These are phyloP conservation scores for Cyanoderma ruficeps DNA, from an alignment of 2,113 vertebrate genomes.

Conservation along the genomic window DNA sequence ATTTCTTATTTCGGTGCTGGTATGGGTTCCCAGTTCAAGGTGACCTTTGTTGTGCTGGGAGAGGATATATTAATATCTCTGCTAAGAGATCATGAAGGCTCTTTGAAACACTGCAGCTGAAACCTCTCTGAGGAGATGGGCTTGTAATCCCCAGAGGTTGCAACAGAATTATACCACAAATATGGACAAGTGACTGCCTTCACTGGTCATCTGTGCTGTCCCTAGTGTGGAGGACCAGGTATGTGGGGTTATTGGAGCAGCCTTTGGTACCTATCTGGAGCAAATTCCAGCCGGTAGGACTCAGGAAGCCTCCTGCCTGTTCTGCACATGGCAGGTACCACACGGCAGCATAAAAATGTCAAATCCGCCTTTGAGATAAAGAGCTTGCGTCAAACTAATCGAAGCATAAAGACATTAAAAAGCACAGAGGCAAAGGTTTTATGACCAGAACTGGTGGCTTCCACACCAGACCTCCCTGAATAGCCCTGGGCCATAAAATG, in stretches of 20 bases:
- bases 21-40: background rate
- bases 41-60: background rate
- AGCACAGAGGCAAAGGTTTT: background rate
- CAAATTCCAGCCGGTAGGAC: background rate
- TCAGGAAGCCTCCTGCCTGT: background rate
- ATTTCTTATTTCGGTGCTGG: background rate
- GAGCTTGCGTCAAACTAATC: background rate
- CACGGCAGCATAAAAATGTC: background rate
- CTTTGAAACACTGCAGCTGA: background rate
- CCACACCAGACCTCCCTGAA: background rate
- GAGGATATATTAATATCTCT: background rate
- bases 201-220: background rate
- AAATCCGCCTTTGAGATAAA: background rate
- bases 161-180: background rate
- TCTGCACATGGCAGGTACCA: background rate
- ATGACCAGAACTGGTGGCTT: background rate
- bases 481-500: background rate
- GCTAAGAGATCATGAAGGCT: background rate
- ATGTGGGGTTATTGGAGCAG: fast-evolving
- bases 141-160: background rate
- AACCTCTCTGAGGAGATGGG: background rate
- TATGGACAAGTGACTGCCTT: background rate
- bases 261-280: background rate
- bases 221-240: background rate
- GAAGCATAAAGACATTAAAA: background rate